These are phyloP conservation scores for Micronisus gabar DNA, from an alignment of 2,113 vertebrate species.

Conservation along the genomic window DNA sequence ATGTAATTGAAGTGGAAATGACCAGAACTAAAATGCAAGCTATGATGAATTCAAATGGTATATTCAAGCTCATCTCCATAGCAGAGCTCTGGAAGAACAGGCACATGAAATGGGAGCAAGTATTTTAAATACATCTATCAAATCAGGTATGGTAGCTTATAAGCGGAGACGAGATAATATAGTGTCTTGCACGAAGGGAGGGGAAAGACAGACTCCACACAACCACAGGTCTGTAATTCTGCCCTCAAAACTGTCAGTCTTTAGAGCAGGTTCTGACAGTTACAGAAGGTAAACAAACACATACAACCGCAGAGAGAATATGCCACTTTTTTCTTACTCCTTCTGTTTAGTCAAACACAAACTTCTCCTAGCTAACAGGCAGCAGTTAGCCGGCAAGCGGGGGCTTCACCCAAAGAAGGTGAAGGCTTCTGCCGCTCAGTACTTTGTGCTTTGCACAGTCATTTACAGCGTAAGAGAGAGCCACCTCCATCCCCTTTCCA, in stretches of 20 bases:
- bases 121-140: background rate
- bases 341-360: background rate
- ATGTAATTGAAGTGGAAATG: constrained; percentile 37
- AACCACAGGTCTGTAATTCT: background rate
- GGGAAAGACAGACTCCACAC: background rate
- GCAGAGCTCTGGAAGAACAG: constrained; percentile 15
- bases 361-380: background rate
- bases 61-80: background rate
- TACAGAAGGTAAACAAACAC: background rate
- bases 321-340: background rate
- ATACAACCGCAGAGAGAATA: background rate
- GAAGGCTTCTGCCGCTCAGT: background rate
- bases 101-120: background rate
- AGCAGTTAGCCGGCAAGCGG: background rate
- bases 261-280: background rate
- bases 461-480: background rate
- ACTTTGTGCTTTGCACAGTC: background rate
- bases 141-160: background rate
- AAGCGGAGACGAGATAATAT: background rate
- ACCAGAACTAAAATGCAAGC: constrained; percentile 18
- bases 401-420: background rate
- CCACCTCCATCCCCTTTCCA: background rate
- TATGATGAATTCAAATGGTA: background rate
- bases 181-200: background rate
- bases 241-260: background rate